Base-by-base conservation (phyloP, 2,888 invertebrate species). In the Congeria kusceri region DNA sequence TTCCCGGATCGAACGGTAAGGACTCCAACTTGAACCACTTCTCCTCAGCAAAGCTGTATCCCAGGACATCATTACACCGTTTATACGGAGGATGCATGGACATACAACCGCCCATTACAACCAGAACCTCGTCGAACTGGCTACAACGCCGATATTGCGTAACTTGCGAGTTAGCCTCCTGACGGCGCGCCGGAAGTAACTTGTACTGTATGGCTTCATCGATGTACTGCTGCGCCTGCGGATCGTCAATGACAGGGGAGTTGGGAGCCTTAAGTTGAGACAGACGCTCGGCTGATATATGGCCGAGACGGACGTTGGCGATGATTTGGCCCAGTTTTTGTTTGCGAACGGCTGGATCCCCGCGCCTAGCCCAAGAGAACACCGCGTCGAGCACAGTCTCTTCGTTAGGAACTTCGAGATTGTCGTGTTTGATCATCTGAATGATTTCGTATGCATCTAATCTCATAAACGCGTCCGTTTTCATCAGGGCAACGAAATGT, bases 341-440 rank as follows among this genome's bases (percentile, higher is more conserved):
- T 87, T 94, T 94, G 20, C 90, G 80, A 1, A 74, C 77, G 27
- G 95, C 93, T 77, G 95, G 95, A 84, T 95, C 94, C 87, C 96
- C 94, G 87, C 96, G 66, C 62, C 90, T 86, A 32, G 94, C 89
- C 95, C 95, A 95, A n/a, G 89, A 85, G 39, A 94, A 88, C 23
- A 94, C 93, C 18, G 94, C 94, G 81, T 94, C 91, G 85, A 94
- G 94, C 0, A 95, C 94, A 29, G 92, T 87, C 87, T 95, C 95
- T 86, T 95, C 95, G 64, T 92, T 92, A 15, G 93, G 93, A 1
- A 94, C 94, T 80, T 93, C 92, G 25, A 95, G 88, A 47, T 92
- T 91, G 80, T 95, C 94, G 81, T 93, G 93, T 58, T 91, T 91
- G 9, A 94, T 92, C 13, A 95, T 89, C 80, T 94, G 94, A 18